phyloP scores from a whole-genome alignment of 92 coral and sea anemone genomes.

The Zoanthus solanderi region DNA sequence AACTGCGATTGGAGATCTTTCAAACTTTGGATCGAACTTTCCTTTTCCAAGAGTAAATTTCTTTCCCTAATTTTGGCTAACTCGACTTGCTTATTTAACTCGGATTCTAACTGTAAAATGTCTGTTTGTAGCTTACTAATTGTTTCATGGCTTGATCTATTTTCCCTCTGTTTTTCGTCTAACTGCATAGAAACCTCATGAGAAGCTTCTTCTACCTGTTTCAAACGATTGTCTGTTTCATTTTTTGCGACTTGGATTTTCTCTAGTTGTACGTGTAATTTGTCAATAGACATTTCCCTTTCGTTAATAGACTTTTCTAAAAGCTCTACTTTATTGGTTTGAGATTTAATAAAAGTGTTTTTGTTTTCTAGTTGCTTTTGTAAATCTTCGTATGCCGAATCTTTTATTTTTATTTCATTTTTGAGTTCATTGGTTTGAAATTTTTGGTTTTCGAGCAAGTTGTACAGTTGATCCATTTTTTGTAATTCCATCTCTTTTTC shows the following conservation, averaged over 20 bases:
- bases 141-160: not conserved
- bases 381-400: constrained; percentile 43
- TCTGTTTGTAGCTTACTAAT: not conserved
- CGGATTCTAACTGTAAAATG: constrained; percentile 31
- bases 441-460: constrained; percentile 64
- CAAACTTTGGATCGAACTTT: not conserved
- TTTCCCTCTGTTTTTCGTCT: not conserved
- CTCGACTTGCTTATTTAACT: constrained; percentile 26
- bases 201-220: constrained; percentile 64
- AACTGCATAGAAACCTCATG: constrained; percentile 54
- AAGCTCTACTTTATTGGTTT: constrained; percentile 14
- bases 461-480: constrained; percentile 51
- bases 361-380: constrained; percentile 40
- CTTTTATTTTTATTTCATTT: constrained; percentile 35
- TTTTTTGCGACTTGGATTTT: constrained; percentile 53
- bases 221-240: constrained; percentile 53
- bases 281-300: not conserved
- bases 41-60: constrained; percentile 5
- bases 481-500: constrained; percentile 6
- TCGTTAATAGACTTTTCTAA: constrained; percentile 28
- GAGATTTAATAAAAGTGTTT: constrained; percentile 25
- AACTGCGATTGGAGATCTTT: constrained; percentile 1
- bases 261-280: constrained; percentile 44
- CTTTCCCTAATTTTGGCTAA: not conserved
- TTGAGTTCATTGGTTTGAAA: constrained; percentile 56